Evolutionary conservation across 2,797 vertebrate species (phyloP), one percentile per base, ranked within the genome.

Genomic region (Neopelma chrysocephalum): DNA sequence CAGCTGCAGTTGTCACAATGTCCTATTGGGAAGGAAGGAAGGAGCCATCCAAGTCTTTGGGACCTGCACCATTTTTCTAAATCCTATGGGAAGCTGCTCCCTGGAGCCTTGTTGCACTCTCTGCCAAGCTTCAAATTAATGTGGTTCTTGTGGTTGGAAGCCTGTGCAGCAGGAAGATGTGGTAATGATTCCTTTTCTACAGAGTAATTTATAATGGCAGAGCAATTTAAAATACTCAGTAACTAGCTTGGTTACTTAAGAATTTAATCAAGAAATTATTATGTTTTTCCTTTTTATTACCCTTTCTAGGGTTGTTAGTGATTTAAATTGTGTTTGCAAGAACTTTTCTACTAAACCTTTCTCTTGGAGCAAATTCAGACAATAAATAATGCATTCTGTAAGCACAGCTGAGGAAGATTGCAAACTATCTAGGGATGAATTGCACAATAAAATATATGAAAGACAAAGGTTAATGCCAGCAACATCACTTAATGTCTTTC

Each of bases 81-180:
- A 87, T 88, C 83, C 68, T 75, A 17, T 38, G 56, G 81, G 90
- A 95, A 84, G 71, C 68, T 87, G 60, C 22, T 96, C 86, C 75
- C 88, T 56, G 45, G 42, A 87, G 95, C 81, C 86, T 90, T 82
- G 66, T 90, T 95, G 72, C 3, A 2, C 86, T 68, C 60, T 80
- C 64, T 96, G 96, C 94, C 96, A 94, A 92, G 50, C 64, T 95
- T 90, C 91, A 94, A 82, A 96, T 96, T 90, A 89, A 94, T 91
- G 93, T 95, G 93, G 96, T 95, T 95, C 88, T 93, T 96, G 94
- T 93, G 95, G 94, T 93, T 80, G 64, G 94, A 92, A 96, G 90
- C 71, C 83, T 95, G 64, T 94, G 72, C 81, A 85, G 86, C 72
- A 60, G 90, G 80, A 94, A 95, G 75, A 93, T 90, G 85, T 94